Conservation (phyloP, 2,888 invertebrate species). For the Himalopsyche japonica region DNA sequence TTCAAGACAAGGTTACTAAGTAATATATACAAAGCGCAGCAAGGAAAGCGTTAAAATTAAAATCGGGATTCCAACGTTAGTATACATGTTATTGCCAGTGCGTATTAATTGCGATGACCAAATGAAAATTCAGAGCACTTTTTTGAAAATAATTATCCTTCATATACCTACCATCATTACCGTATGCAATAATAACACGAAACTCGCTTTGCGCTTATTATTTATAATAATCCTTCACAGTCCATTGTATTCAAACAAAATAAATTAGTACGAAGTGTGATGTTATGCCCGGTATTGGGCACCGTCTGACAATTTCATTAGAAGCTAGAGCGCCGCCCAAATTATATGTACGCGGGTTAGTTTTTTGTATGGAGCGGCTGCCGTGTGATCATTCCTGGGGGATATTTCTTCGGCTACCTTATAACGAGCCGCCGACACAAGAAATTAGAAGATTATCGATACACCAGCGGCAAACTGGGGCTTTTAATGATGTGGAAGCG, state of each 20-base stretch:
- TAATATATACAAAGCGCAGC: too few relatives aligned
- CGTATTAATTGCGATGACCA: neutral
- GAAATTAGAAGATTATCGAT: constrained; percentile 18
- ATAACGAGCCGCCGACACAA: constrained; percentile 5
- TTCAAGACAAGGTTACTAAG: too few relatives aligned
- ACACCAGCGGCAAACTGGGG: neutral
- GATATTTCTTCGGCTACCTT: neutral
- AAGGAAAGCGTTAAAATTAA: too few relatives aligned
- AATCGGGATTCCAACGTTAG: too few relatives aligned
- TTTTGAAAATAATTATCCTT: neutral
- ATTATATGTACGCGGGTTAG: neutral
- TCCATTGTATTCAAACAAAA: neutral
- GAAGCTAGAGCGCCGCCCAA: constrained; percentile 23
- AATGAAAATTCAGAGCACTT: neutral
- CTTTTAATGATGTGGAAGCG: neutral
- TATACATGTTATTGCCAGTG: neutral
- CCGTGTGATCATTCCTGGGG: constrained; percentile 2
- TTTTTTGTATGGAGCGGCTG: constrained; percentile 14
- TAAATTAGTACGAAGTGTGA: neutral
- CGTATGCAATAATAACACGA: neutral
- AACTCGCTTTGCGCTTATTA: neutral
- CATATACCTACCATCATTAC: neutral
- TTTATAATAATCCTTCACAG: neutral
- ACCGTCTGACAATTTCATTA: constrained; percentile 39
- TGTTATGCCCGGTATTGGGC: constrained; percentile 10